Evolutionary conservation across 2,113 vertebrate species (phyloP).

Genomic region (Lutjanus erythropterus): DNA sequence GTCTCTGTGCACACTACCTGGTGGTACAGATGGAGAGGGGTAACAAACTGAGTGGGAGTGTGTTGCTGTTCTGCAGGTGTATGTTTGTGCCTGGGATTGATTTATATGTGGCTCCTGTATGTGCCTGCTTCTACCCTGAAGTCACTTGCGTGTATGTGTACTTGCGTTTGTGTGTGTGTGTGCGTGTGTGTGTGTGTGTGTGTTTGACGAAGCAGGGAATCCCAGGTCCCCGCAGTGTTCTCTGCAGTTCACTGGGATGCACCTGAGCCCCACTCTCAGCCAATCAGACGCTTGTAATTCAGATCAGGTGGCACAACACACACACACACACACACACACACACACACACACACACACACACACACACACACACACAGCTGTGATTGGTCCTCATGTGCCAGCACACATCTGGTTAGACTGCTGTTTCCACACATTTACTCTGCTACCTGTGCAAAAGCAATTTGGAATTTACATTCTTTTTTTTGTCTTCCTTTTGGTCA

Average conservation of each 20-base stretch:
- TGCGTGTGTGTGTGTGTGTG: not conserved
- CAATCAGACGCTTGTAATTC: slow-evolving; percentile 69
- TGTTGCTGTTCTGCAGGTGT: slow-evolving; percentile 39
- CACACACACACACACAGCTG: slow-evolving; percentile 7
- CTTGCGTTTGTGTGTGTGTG: not conserved
- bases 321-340: slow-evolving; percentile 36
- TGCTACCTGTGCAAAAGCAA: not conserved
- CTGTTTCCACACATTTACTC: not conserved
- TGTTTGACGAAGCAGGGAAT: slow-evolving; percentile 57
- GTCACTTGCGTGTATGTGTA: slow-evolving; percentile 10
- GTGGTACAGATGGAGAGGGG: slow-evolving; percentile 10
- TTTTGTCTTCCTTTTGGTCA: not conserved
- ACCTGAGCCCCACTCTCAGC: slow-evolving; percentile 73
- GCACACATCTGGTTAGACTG: not conserved
- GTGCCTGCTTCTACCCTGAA: slow-evolving; percentile 18
- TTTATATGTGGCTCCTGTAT: slow-evolving; percentile 27
- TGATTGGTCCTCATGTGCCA: slow-evolving; percentile 12
- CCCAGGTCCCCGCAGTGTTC: slow-evolving; percentile 52
- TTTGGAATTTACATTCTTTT: not conserved
- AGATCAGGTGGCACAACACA: slow-evolving; percentile 61
- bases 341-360: slow-evolving; percentile 20
- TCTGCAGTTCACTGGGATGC: slow-evolving; percentile 65
- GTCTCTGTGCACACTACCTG: not conserved
- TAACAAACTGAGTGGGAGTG: slow-evolving; percentile 1
- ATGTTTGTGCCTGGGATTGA: slow-evolving; percentile 31